These are phyloP conservation scores for Jordanella pulchra DNA, from an alignment of 2,797 vertebrate species.

Conservation along the genomic window DNA sequence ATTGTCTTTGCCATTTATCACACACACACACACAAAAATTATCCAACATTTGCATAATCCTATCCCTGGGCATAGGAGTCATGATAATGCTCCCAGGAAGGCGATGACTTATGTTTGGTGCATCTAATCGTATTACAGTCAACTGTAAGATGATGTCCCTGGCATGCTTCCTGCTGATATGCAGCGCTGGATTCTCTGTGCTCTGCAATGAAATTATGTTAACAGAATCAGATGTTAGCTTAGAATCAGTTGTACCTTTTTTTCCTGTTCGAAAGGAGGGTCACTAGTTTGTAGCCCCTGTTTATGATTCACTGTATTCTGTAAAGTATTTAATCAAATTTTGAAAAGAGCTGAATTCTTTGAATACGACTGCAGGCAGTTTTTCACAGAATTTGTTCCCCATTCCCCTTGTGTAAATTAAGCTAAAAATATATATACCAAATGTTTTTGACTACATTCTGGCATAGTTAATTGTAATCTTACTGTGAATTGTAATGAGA, in stretches of 20 bases:
- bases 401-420: not conserved
- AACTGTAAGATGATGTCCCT: slow-evolving; percentile 65
- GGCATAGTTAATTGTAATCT: not conserved
- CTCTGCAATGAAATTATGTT: slow-evolving; percentile 14
- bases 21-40: slow-evolving; percentile 27
- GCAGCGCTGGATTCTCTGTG: slow-evolving; percentile 8
- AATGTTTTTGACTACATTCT: slow-evolving; percentile 1
- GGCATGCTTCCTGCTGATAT: slow-evolving; percentile 55
- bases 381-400: too few species aligned
- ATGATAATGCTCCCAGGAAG: slow-evolving; percentile 63
- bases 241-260: not conserved
- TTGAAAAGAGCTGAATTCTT: too few species aligned
- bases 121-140: slow-evolving; percentile 74
- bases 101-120: slow-evolving; percentile 61
- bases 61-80: slow-evolving; percentile 58
- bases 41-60: slow-evolving; percentile 68
- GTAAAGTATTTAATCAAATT: too few species aligned
- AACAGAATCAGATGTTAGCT: not conserved
- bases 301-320: not conserved
- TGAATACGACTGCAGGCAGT: too few species aligned
- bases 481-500: not conserved
- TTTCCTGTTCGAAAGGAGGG: not conserved
- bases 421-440: not conserved
- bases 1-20: slow-evolving; percentile 21
- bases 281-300: not conserved